phyloP scores from a whole-genome alignment of 2,797 vertebrate species.

The Aythya fuligula region DNA sequence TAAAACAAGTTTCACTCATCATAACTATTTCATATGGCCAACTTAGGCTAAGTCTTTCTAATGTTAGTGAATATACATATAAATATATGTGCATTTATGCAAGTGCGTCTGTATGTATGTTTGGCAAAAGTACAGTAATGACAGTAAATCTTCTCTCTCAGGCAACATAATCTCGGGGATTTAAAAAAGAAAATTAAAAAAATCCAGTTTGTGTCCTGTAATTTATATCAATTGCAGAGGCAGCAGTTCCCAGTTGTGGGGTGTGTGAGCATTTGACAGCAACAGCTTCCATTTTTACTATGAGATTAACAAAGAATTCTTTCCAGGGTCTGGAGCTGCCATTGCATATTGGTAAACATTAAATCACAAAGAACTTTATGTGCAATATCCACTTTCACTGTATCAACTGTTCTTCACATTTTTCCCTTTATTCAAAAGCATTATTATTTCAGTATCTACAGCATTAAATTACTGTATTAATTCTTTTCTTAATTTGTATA shows the following conservation, averaged over 20 bases:
- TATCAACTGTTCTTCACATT: not conserved
- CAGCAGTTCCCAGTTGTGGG: not conserved
- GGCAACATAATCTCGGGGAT: not conserved
- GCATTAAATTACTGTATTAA: slow-evolving; percentile 33
- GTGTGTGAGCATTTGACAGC: not conserved
- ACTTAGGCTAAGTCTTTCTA: not conserved
- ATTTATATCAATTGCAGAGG: not conserved
- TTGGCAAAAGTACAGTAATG: not conserved
- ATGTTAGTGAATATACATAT: not conserved
- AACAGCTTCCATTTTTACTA: not conserved
- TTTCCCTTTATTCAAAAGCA: slow-evolving; percentile 23
- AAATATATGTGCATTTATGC: not conserved
- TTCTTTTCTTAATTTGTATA: slow-evolving; percentile 57
- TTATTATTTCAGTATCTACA: slow-evolving; percentile 24
- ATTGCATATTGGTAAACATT: not conserved
- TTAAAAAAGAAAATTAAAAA: not conserved
- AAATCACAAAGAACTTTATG: not conserved
- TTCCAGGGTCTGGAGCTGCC: not conserved
- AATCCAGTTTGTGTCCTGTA: not conserved
- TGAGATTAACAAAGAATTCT: not conserved
- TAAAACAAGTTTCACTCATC: not conserved
- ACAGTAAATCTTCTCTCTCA: not conserved
- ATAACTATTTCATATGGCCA: not conserved
- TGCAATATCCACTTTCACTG: not conserved
- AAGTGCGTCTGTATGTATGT: not conserved